phyloP scores from a whole-genome alignment of 53 echinoderm and acorn worm species.

The Pentamera pediparva region DNA sequence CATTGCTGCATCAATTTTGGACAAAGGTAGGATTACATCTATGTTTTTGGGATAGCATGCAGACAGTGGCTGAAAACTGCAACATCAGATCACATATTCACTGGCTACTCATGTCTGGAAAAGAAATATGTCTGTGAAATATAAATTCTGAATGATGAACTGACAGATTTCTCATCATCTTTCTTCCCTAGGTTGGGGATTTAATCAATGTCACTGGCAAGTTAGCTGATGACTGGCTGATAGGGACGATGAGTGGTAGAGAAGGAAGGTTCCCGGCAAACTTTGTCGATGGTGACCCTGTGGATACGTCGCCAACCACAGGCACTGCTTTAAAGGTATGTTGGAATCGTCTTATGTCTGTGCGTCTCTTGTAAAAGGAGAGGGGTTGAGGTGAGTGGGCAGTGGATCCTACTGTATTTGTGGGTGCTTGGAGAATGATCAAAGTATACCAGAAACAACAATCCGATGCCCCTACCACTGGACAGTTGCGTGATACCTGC shows the following conservation, averaged over 20 bases:
- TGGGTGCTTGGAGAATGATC: neutral
- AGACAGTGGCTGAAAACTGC: too few species aligned
- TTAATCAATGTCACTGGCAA: constrained; percentile 61
- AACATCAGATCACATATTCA: too few species aligned
- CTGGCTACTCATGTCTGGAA: too few species aligned
- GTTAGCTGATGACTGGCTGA: constrained; percentile 77
- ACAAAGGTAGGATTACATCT: too few species aligned
- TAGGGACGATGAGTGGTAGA: constrained; percentile 67
- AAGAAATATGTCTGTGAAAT: too few species aligned
- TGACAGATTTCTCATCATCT: too few species aligned
- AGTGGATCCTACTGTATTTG: neutral
- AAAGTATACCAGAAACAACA: too few species aligned
- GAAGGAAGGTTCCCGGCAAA: constrained; percentile 76
- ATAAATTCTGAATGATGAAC: too few species aligned
- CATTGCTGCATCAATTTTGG: too few species aligned
- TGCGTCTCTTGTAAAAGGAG: neutral
- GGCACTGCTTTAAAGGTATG: constrained; percentile 21
- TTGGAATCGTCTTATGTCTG: neutral
- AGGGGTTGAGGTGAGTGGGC: neutral
- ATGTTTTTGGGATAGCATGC: too few species aligned
- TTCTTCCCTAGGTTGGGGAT: constrained; percentile 63
- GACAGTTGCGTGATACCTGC: too few species aligned
- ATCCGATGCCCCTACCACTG: too few species aligned
- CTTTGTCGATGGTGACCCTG: constrained; percentile 74
- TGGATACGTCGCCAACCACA: constrained; percentile 48